Conservation (phyloP, 2,888 invertebrate genomes). For the Tineola bisselliella region DNA sequence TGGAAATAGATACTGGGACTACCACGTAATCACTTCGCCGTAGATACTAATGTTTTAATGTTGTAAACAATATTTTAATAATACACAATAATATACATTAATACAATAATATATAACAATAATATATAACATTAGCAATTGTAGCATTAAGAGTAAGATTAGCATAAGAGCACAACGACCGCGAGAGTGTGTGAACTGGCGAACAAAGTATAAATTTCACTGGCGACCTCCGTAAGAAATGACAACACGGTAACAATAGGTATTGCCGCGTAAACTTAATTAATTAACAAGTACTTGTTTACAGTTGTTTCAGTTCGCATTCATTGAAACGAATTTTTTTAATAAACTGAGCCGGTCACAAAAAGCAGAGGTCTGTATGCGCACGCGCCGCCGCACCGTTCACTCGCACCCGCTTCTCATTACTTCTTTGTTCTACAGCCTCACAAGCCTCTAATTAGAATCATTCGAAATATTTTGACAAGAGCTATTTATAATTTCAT, state of each 20-base stretch:
- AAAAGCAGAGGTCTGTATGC: constrained; percentile 26
- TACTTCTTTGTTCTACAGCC: constrained; percentile 39
- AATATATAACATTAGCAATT: constrained; percentile 3
- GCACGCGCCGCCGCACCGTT: constrained; percentile 45
- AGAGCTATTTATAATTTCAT: constrained; percentile 54
- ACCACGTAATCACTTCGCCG: too few species aligned
- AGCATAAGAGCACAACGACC: constrained; percentile 11
- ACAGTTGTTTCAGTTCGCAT: constrained; percentile 2
- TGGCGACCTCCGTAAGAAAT: constrained; percentile 6
- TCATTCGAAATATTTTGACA: constrained; percentile 63
- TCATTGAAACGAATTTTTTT: background rate
- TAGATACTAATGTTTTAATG: too few species aligned
- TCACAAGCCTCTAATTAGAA: constrained; percentile 61
- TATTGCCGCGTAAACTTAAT: constrained; percentile 4
- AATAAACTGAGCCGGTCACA: background rate
- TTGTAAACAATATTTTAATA: too few species aligned
- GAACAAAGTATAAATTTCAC: constrained; percentile 14
- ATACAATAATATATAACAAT: background rate
- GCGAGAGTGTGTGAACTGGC: constrained; percentile 13
- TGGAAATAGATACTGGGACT: too few species aligned
- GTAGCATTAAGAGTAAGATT: background rate
- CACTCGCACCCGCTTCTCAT: constrained; percentile 18
- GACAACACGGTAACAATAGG: constrained; percentile 9
- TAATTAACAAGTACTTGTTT: background rate
- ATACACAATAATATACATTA: too few species aligned